phyloP scores from a whole-genome alignment of 2,113 vertebrate genomes.

The Cettia cetti region DNA sequence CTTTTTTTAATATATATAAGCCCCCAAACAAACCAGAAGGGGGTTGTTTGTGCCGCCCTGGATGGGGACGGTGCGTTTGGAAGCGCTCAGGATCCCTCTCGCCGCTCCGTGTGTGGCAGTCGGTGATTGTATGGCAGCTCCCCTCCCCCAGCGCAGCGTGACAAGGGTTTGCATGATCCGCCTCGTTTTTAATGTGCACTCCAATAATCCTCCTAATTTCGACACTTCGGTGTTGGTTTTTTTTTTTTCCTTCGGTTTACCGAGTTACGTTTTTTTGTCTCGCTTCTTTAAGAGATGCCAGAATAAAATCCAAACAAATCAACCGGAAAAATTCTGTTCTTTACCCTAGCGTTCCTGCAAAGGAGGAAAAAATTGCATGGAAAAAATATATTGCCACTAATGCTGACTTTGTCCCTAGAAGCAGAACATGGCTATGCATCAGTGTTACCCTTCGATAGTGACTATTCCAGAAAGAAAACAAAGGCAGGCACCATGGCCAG shows the following conservation, averaged over 20 bases:
- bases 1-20: neutral
- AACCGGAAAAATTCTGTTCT: slow-evolving; percentile 56
- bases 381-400: slow-evolving; percentile 68
- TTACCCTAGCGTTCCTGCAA: slow-evolving; percentile 61
- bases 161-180: slow-evolving; percentile 46
- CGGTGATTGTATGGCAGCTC: slow-evolving; percentile 20
- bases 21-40: neutral
- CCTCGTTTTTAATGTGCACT: slow-evolving; percentile 8
- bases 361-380: slow-evolving; percentile 66
- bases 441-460: slow-evolving; percentile 91
- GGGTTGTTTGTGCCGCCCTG: neutral
- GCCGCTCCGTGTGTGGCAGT: slow-evolving; percentile 5
- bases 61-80: neutral
- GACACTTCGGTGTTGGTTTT: neutral
- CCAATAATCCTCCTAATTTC: slow-evolving; percentile 31
- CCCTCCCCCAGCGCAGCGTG: slow-evolving; percentile 2
- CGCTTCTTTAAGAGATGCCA: slow-evolving; percentile 43
- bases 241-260: neutral
- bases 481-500: slow-evolving; percentile 88
- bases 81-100: neutral
- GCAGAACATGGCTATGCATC: slow-evolving; percentile 98
- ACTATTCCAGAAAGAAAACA: slow-evolving; percentile 94
- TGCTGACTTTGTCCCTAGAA: slow-evolving; percentile 82
- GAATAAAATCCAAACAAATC: slow-evolving; percentile 54
- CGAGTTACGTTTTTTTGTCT: neutral